Evolutionary conservation across 2,888 invertebrate species (phyloP), one percentile per base, ranked within the genome.

Genomic region (Leucania comma): DNA sequence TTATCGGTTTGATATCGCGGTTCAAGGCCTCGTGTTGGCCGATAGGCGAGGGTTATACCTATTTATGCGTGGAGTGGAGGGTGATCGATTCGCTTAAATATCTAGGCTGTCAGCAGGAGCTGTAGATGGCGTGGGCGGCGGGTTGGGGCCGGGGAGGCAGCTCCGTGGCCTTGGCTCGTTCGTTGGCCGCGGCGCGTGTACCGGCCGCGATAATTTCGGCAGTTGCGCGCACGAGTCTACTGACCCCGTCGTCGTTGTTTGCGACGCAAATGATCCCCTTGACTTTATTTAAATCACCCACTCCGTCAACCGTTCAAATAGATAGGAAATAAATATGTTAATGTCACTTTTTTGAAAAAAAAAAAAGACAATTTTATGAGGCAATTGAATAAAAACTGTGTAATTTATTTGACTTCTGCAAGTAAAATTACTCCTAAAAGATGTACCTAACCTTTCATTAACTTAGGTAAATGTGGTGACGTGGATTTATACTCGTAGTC

Each of bases 231-330:
- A 85, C 80, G 92, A 93, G 95, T 94, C 90, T 95, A 95, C 94
- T 95, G 95, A 95, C 95, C 95, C 95, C 95, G 91, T 88, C 84
- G 75, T 81, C 87, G 92, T 88, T 93, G 94, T 93, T 94, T 92
- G 93, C 94, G 93, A 94, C 94, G 92, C 93, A 92, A 94, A 93
- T 93, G 90, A 93, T 94, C 93, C 92, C 93, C 95, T 95, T 94
- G 94, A 94, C 94, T 95, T 94, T 95, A 95, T 95, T 95, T 93
- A 95, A 95, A 94, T 93, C 89, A 85, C 82, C 86, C 83, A 90
- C 88, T 88, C 87, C 75, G 85, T 83, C 88, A 89, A 88, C 86
- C 84, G 87, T 85, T 85, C 78, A 82, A 83, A 82, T 81, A 82
- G 75, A 79, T 75, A 69, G 81, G 80, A 79, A 68, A 76, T 80